These are phyloP conservation scores for Sebastes fasciatus DNA, from an alignment of 2,113 vertebrate species.

Conservation along the genomic window DNA sequence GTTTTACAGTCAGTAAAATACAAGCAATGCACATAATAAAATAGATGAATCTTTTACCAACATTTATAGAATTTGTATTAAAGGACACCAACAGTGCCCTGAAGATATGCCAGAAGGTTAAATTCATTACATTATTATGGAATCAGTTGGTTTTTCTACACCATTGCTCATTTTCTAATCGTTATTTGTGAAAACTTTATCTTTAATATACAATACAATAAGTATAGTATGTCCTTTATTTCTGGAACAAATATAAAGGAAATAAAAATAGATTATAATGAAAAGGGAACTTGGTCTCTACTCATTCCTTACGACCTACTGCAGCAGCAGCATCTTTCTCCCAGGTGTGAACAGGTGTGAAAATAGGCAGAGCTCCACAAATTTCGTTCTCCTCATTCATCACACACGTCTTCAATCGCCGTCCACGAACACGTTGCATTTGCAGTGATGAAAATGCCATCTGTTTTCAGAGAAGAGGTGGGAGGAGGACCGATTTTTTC, in stretches of 20 bases:
- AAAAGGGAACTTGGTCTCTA: not conserved
- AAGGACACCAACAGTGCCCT: not conserved
- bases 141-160: not conserved
- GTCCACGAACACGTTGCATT: slow-evolving; percentile 3
- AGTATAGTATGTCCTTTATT: not conserved
- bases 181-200: not conserved
- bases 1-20: not conserved
- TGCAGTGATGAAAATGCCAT: slow-evolving; percentile 35
- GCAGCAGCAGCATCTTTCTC: not conserved
- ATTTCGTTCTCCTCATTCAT: slow-evolving; percentile 33
- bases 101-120: not conserved
- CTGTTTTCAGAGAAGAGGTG: slow-evolving; percentile 46
- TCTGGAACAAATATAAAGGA: not conserved
- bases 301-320: not conserved
- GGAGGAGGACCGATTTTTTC: slow-evolving; percentile 17
- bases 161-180: not conserved
- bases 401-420: not conserved
- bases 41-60: not conserved
- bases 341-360: slow-evolving; percentile 44
- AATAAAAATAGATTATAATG: too few relatives aligned
- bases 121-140: not conserved
- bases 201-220: not conserved
- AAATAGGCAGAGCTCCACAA: slow-evolving; percentile 20
- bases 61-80: not conserved
- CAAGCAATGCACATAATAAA: not conserved